Evolutionary conservation across 2,113 vertebrate species (phyloP), one percentile per base, ranked within the genome.

Genomic region (Sceloporus undulatus): DNA sequence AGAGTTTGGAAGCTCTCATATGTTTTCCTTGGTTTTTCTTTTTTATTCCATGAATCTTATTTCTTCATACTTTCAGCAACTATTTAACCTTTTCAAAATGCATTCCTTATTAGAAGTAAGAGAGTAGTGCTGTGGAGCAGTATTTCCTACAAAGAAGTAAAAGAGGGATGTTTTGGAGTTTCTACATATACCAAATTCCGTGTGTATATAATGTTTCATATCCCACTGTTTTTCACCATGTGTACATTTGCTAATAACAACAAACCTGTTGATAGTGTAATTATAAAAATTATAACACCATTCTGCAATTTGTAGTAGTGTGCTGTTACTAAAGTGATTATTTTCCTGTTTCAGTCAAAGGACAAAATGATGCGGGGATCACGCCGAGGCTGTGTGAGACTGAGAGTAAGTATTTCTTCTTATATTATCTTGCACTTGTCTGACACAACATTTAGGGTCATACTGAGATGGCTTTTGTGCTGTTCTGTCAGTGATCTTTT

Each of bases 301-400:
- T 81, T 59, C 56, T 59, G 59, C 59, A 62, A 62, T 62, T 62
- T 62, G 2, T 62, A 62, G 59, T 77, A 19, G 10, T 77, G 40
- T 54, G 54, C 27, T 79, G 29, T 79, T 79, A 16, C 56, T 79
- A n/a, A 79, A 42, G 29, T 94, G 29, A 91, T 94, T 90, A 34
- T 92, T 80, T 92, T 94, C 94, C 94, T 96, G 13, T 96, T 97
- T 90, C 96, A 99, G 99, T 99, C 99, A 85, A 99, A 99, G 94
- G 99, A 99, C 96, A 99, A 99, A 96, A 99, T 99, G 99, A 99
- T 99, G 99, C 97, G 99, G 96, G 99, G 99, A 82, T 99, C 99
- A 88, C 98, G 99, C 94, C 97, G 99, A 97, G 99, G 99, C 77
- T 99, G 99, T 89, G 99, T 99, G 91, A 97, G 99, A 95, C 98